These are phyloP conservation scores for Helicorthomorpha holstii DNA, from an alignment of 1,140 invertebrate species.

Conservation along the genomic window DNA sequence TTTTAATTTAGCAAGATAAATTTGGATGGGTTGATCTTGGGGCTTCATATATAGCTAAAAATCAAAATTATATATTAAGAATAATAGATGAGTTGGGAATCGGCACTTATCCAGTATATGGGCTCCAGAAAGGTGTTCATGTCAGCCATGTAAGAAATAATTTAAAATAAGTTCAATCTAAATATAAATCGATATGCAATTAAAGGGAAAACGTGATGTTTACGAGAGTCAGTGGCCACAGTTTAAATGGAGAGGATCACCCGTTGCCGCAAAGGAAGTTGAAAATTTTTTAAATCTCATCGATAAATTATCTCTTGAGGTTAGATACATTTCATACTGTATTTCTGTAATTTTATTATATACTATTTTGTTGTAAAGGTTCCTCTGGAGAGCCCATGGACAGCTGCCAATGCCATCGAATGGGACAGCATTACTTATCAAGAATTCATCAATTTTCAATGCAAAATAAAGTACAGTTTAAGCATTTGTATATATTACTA, in stretches of 20 bases:
- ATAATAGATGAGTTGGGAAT: constrained; percentile 22
- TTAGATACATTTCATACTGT: too few relatives aligned
- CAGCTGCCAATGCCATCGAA: constrained; percentile 22
- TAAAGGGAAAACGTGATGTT: constrained; percentile 7
- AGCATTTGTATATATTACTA: too few relatives aligned
- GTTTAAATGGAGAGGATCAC: constrained; percentile 5
- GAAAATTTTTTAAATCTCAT: constrained; percentile 14
- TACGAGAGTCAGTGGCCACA: constrained; percentile 9
- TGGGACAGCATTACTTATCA: constrained; percentile 27
- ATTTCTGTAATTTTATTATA: background rate
- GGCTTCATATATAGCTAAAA: constrained; percentile 18
- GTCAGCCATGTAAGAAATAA: constrained; percentile 14
- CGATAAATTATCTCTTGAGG: constrained; percentile 17
- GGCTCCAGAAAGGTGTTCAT: constrained; percentile 12
- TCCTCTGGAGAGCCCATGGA: constrained; percentile 25
- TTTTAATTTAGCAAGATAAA: constrained; percentile 4
- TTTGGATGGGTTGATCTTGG: constrained; percentile 19
- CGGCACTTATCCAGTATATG: constrained; percentile 21
- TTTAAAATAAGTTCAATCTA: background rate
- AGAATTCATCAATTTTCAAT: constrained; percentile 22
- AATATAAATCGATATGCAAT: background rate
- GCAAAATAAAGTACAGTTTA: constrained; percentile 21
- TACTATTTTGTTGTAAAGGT: constrained; percentile 15
- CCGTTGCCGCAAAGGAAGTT: constrained; percentile 11
- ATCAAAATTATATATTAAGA: constrained; percentile 16